Evolutionary conservation across 2,113 vertebrate species (phyloP).

Genomic region (Gallinago undulata): DNA sequence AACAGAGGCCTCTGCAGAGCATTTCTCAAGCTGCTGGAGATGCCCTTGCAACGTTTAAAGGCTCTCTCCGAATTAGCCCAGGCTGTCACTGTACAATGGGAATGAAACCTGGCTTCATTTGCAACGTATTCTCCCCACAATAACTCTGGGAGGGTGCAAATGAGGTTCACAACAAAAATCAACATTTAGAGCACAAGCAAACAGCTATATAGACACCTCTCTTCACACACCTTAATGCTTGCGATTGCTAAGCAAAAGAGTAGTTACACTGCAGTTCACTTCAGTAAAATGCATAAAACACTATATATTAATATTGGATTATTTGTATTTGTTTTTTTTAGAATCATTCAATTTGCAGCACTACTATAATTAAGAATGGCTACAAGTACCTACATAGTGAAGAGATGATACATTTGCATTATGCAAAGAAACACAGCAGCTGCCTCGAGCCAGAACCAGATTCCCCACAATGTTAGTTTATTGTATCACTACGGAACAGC

Average conservation of each 20-base stretch:
- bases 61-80: background rate
- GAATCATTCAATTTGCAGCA: background rate
- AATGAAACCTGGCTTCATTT: background rate
- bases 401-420: background rate
- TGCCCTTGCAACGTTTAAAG: background rate
- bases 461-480: background rate
- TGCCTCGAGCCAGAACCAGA: background rate
- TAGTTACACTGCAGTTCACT: background rate
- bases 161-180: background rate
- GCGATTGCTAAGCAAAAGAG: background rate
- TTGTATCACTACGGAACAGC: background rate
- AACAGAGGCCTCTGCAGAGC: background rate
- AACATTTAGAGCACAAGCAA: background rate
- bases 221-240: background rate
- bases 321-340: background rate
- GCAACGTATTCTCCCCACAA: background rate
- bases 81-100: background rate
- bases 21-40: background rate
- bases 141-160: fast-evolving
- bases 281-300: background rate
- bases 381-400: background rate
- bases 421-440: background rate
- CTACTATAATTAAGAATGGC: background rate
- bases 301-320: background rate
- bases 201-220: background rate